Conservation (phyloP, 2,888 invertebrate species). For the Sepiola atlantica region DNA sequence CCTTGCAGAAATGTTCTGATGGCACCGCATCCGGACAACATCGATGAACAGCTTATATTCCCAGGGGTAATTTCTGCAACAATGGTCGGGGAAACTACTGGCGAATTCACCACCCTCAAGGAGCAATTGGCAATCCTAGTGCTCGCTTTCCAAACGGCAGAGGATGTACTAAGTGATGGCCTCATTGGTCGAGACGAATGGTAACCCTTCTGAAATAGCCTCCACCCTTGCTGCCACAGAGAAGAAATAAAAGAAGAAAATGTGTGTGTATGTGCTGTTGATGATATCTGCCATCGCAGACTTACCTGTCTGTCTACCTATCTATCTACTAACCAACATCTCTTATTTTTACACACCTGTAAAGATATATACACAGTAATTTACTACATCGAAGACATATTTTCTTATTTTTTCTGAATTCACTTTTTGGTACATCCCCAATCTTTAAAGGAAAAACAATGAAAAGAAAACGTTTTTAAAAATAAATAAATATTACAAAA, state of each 20-base stretch:
- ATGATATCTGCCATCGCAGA: background rate
- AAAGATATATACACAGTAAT: conserved; percentile 46
- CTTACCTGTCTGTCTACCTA: background rate
- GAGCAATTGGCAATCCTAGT: conserved; percentile 57
- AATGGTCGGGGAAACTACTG: conserved; percentile 49
- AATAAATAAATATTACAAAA: background rate
- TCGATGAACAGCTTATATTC: conserved; percentile 63
- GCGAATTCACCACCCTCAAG: conserved; percentile 53
- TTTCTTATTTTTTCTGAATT: conserved; percentile 42
- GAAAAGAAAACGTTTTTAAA: conserved; percentile 35
- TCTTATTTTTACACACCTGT: conserved; percentile 45
- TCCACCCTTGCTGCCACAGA: conserved; percentile 9
- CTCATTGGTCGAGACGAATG: conserved; percentile 45
- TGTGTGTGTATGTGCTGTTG: conserved; percentile 19
- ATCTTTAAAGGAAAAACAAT: background rate
- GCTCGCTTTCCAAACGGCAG: conserved; percentile 55
- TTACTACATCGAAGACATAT: conserved; percentile 47
- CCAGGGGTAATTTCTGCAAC: conserved; percentile 61
- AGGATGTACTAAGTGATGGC: conserved; percentile 53
- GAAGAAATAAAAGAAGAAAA: background rate
- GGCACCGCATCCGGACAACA: conserved; percentile 66
- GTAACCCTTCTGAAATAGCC: background rate
- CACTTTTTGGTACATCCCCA: conserved; percentile 44
- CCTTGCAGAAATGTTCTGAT: conserved; percentile 61
- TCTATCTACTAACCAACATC: conserved; percentile 2